phyloP scores from a whole-genome alignment of 2,797 vertebrate species.

The Acanthis flammea region DNA sequence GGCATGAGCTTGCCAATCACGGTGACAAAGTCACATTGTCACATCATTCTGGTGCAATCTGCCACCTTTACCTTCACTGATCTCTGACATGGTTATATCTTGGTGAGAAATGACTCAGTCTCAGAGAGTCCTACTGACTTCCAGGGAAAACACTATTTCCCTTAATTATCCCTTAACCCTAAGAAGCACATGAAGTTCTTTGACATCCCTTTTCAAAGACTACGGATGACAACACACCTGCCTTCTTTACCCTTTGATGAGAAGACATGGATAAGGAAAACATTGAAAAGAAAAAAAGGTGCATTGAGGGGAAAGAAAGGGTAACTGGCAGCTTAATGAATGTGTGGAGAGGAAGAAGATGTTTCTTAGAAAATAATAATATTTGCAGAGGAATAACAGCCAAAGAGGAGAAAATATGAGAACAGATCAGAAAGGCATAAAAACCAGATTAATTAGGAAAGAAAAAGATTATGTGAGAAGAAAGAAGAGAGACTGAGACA shows the following conservation, averaged over 20 bases:
- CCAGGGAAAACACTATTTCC: neutral
- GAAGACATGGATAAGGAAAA: neutral
- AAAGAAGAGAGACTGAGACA: neutral
- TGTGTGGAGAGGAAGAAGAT: neutral
- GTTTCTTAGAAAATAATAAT: neutral
- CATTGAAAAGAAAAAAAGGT: neutral
- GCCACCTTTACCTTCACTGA: neutral
- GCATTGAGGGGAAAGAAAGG: neutral
- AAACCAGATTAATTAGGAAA: neutral
- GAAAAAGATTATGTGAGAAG: neutral
- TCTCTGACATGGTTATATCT: neutral
- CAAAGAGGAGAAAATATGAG: neutral
- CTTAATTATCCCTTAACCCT: neutral
- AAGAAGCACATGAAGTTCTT: neutral
- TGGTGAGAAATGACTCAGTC: neutral
- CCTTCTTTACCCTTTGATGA: neutral
- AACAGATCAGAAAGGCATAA: neutral
- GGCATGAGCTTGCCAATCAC: neutral
- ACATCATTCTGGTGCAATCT: neutral
- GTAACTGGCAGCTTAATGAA: neutral
- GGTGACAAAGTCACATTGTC: neutral
- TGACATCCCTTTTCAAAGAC: neutral
- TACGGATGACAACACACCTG: neutral
- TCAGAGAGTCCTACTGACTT: neutral
- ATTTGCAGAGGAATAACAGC: neutral